Evolutionary conservation across 2,113 vertebrate genomes (phyloP).

Genomic region (Aphyosemion australe): DNA sequence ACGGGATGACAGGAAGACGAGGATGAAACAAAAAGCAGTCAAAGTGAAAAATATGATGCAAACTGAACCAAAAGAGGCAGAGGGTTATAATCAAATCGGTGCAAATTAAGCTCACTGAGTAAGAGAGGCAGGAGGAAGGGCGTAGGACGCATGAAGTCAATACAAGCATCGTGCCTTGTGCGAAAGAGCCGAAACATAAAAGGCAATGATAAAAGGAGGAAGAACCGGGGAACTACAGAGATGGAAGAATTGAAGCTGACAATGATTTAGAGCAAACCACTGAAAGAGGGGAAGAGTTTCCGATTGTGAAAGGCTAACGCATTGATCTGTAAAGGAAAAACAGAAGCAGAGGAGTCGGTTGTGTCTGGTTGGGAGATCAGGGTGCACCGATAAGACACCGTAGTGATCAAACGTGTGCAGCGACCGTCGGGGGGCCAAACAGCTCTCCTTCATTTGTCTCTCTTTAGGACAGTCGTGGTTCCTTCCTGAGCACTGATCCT

Average conservation of each 20-base stretch:
- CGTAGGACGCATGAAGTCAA: constrained; percentile 42
- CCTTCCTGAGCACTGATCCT: constrained; percentile 57
- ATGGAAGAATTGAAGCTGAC: constrained; percentile 36
- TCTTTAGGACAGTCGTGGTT: constrained; percentile 44
- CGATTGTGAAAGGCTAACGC: constrained; percentile 69
- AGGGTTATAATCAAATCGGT: constrained; percentile 56
- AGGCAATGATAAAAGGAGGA: constrained; percentile 27
- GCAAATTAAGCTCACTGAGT: constrained; percentile 41
- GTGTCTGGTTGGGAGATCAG: constrained; percentile 47
- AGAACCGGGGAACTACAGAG: constrained; percentile 9
- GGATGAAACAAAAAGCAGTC: not conserved
- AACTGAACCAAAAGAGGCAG: constrained; percentile 25
- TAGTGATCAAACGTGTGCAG: constrained; percentile 59
- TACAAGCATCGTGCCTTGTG: constrained; percentile 28
- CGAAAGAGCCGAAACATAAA: constrained; percentile 43
- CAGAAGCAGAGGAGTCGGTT: constrained; percentile 25
- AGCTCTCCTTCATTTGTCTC: constrained; percentile 55
- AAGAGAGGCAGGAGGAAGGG: constrained; percentile 6
- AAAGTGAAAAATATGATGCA: not conserved
- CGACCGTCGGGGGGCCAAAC: constrained; percentile 33
- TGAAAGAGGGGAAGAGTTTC: constrained; percentile 45
- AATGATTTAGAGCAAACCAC: constrained; percentile 63
- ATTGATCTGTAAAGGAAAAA: constrained; percentile 65
- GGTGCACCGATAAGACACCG: constrained; percentile 40
- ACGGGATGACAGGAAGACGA: too few species aligned